Percentiles rank a stretch among this genome's conserved stretches.
phyloP scores from a whole-genome alignment of 1,140 invertebrate species.

The Araneus ventricosus region DNA sequence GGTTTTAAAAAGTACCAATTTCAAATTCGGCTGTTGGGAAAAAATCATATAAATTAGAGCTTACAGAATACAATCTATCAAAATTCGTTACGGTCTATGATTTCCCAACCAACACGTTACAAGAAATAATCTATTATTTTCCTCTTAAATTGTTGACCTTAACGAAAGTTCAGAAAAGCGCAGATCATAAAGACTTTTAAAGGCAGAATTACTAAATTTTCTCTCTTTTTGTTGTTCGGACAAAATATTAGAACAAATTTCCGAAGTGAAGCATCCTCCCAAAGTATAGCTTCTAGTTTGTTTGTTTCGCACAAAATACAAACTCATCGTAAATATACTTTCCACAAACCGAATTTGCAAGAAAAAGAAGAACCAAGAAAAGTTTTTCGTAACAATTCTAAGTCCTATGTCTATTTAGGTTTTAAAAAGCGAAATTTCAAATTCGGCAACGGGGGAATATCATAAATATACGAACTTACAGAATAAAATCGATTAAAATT shows the following conservation, averaged over 20 bases:
- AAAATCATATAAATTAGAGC: no score
- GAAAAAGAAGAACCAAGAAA: background rate
- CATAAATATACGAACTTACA: no score
- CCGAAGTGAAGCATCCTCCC: background rate
- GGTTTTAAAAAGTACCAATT: slow-evolving; percentile 41
- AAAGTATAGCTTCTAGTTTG: background rate
- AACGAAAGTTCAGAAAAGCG: no score
- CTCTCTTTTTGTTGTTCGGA: no score
- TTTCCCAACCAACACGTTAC: no score
- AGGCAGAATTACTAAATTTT: no score
- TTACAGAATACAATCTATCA: no score
- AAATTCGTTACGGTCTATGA: no score
- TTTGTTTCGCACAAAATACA: background rate
- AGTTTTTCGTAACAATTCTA: background rate
- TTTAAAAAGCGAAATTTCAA: slow-evolving; percentile 42
- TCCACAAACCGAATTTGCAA: slow-evolving; percentile 13
- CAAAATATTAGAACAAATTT: background rate
- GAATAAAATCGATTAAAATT: no score
- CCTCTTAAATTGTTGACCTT: no score
- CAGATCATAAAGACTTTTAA: no score
- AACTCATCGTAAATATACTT: slow-evolving; percentile 22
- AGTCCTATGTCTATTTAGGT: background rate
- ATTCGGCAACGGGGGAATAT: slow-evolving; percentile 13
- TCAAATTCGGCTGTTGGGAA: background rate
- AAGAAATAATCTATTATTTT: no score